Conservation (phyloP, 2,888 invertebrate species). For the Watsonalla binaria region DNA sequence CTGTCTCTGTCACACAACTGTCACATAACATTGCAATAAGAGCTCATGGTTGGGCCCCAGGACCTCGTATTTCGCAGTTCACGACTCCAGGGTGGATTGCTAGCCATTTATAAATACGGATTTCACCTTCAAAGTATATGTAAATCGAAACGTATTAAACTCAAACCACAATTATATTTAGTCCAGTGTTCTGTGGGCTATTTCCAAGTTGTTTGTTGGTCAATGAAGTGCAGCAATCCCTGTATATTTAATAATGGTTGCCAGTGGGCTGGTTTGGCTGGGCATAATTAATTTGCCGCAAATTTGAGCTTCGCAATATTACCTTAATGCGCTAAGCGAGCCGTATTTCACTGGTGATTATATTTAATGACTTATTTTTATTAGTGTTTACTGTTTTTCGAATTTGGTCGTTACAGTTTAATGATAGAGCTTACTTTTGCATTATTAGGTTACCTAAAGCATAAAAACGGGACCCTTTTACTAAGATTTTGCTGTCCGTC, state of each 20-base stretch:
- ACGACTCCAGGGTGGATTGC: no score
- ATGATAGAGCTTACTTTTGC: neutral
- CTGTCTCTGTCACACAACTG: no score
- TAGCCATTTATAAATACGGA: no score
- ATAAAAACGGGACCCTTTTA: no score
- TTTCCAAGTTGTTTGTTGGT: neutral
- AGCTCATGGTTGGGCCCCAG: no score
- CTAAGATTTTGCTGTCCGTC: no score
- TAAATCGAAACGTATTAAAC: no score
- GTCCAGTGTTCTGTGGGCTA: neutral
- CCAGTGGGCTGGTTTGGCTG: neutral
- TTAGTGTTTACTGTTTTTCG: neutral
- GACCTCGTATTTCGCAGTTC: no score
- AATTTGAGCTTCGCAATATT: slow-evolving; percentile 1
- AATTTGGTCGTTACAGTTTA: neutral
- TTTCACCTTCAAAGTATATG: no score
- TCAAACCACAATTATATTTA: neutral
- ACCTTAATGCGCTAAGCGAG: neutral
- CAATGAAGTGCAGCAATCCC: neutral
- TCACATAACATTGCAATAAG: no score
- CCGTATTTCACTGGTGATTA: slow-evolving; percentile 1
- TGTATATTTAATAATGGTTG: neutral
- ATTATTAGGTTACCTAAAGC: neutral
- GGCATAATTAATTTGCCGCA: neutral
- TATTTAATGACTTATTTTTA: neutral